These are phyloP conservation scores for Tetheella fluctuosa DNA, from an alignment of 2,888 invertebrate species.

Conservation along the genomic window DNA sequence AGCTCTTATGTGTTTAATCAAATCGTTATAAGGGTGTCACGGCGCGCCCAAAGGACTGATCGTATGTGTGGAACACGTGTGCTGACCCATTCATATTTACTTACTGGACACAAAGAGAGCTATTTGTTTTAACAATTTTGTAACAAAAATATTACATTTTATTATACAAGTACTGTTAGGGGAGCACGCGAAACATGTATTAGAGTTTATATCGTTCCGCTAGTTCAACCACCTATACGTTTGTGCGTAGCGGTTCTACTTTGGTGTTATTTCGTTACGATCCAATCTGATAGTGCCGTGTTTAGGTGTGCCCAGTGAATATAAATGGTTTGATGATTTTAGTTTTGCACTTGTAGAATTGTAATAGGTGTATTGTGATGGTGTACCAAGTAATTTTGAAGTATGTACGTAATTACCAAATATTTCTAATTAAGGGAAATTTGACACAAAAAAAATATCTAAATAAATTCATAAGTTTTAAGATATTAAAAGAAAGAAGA, in stretches of 20 bases:
- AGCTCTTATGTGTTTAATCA: conserved; percentile 80
- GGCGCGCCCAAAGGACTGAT: conserved; percentile 68
- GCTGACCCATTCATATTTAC: conserved; percentile 59
- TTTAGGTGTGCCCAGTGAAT: conserved; percentile 29
- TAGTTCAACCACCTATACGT: conserved; percentile 36
- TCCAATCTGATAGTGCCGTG: conserved; percentile 39
- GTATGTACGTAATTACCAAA: not conserved
- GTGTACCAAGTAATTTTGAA: not conserved
- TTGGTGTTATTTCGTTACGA: conserved; percentile 46
- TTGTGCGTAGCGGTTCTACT: conserved; percentile 47
- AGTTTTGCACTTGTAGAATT: conserved; percentile 8
- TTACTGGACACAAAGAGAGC: conserved; percentile 45
- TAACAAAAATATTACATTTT: conserved; percentile 57
- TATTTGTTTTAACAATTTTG: conserved; percentile 44
- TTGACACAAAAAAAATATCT: no score
- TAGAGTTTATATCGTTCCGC: conserved; percentile 52
- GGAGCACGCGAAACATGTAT: conserved; percentile 63
- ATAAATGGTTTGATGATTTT: conserved; percentile 25
- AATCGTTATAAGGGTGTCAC: conserved; percentile 75
- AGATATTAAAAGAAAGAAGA: no score
- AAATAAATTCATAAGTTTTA: no score
- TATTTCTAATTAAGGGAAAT: no score
- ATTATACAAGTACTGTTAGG: conserved; percentile 41
- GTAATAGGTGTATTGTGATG: not conserved
- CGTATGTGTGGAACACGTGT: conserved; percentile 60